phyloP scores from a whole-genome alignment of 2,888 invertebrate genomes.

The Dicyrtoma fusca region DNA sequence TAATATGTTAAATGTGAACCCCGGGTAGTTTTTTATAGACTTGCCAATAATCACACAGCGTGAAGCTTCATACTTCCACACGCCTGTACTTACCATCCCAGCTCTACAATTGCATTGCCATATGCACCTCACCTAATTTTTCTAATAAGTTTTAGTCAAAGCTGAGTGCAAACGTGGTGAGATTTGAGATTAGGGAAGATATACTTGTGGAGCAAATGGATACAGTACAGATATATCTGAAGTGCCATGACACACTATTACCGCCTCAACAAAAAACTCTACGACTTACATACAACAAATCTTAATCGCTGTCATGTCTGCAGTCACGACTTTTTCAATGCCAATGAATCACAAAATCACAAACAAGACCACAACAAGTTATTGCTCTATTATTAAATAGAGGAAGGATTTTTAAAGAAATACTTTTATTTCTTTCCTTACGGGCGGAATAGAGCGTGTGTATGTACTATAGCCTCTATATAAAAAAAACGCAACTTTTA shows the following conservation, averaged over 20 bases:
- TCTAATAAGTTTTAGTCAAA: not conserved
- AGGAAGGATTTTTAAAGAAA: not conserved
- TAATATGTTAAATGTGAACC: not conserved
- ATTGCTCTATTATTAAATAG: conserved; percentile 7
- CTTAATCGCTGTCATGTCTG: conserved; percentile 12
- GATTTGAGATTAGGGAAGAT: not conserved
- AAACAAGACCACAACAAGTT: conserved; percentile 3
- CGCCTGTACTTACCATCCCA: too few species aligned
- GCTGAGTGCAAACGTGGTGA: not conserved
- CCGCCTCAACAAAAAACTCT: not conserved
- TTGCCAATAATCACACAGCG: not conserved
- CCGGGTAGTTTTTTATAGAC: conserved; percentile 15
- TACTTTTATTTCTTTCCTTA: too few species aligned
- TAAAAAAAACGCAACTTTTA: not conserved
- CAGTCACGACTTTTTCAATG: conserved; percentile 36
- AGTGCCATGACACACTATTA: conserved; percentile 27
- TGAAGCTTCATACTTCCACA: too few species aligned
- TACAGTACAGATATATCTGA: not conserved
- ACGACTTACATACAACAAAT: conserved; percentile 1
- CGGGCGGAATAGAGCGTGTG: too few species aligned
- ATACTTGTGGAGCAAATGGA: conserved; percentile 3
- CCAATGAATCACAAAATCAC: conserved; percentile 28
- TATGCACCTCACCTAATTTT: too few species aligned
- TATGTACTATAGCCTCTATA: not conserved
- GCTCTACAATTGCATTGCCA: too few species aligned